Evolutionary conservation across 2,797 vertebrate genomes (phyloP).

Genomic region (Eremophila alpestris): DNA sequence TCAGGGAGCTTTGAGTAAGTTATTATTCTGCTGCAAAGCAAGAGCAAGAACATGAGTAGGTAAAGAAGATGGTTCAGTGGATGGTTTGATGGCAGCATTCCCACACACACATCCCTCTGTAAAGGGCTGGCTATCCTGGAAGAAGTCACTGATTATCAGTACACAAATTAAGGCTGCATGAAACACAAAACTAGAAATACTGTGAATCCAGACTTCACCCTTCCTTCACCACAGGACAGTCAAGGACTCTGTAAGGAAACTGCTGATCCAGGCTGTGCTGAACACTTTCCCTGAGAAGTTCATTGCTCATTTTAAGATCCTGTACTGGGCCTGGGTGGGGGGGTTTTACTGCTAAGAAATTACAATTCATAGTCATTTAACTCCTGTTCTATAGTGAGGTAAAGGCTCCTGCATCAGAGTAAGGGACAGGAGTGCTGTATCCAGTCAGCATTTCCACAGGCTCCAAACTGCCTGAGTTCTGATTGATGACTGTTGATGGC

Average conservation of each 20-base stretch:
- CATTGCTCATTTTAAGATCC: neutral
- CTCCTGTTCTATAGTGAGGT: neutral
- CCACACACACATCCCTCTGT: neutral
- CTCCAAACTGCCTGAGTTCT: neutral
- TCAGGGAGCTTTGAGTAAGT: neutral
- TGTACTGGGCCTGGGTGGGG: neutral
- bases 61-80: neutral
- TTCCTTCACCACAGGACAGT: neutral
- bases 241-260: fast-evolving
- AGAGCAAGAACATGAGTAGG: neutral
- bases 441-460: neutral
- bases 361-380: neutral
- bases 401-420: neutral
- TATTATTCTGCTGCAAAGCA: neutral
- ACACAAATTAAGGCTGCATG: neutral
- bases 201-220: neutral
- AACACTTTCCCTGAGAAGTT: neutral
- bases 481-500: neutral
- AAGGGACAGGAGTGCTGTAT: neutral
- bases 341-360: neutral
- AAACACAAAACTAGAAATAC: neutral
- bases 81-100: neutral
- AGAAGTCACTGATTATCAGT: neutral
- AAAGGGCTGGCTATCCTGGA: neutral
- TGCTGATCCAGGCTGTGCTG: neutral